phyloP scores from a whole-genome alignment of 2,888 invertebrate genomes.

The Ganaspis brasiliensis region DNA sequence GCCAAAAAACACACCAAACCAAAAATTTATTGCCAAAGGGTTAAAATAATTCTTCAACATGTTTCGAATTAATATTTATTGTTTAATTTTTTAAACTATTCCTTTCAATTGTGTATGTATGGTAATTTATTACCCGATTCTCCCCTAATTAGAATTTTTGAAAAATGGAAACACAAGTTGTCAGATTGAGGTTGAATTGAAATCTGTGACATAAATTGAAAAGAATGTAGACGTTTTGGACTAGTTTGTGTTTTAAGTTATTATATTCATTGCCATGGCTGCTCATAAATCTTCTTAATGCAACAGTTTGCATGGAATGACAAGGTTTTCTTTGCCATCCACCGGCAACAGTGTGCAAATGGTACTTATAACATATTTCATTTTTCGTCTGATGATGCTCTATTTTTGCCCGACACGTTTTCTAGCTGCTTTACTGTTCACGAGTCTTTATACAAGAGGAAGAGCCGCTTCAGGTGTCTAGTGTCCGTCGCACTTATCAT shows the following conservation, averaged over 20 bases:
- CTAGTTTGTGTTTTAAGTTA: background rate
- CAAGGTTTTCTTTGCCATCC: slow-evolving; percentile 45
- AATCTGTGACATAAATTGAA: background rate
- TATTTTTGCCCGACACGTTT: slow-evolving; percentile 76
- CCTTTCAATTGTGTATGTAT: too few species aligned
- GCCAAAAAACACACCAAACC: too few species aligned
- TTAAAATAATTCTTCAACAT: too few species aligned
- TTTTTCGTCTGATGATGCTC: slow-evolving; percentile 76
- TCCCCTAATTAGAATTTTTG: too few species aligned
- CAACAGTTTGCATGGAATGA: slow-evolving; percentile 65
- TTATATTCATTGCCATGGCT: slow-evolving; percentile 12
- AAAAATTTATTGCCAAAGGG: too few species aligned
- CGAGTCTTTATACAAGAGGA: slow-evolving; percentile 77
- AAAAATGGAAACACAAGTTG: too few species aligned
- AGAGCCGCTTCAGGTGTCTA: slow-evolving; percentile 76
- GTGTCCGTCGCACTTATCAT: slow-evolving; percentile 73
- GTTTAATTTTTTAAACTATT: too few species aligned
- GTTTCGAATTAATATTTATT: too few species aligned
- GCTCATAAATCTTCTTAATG: slow-evolving; percentile 58
- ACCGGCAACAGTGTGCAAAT: background rate
- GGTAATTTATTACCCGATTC: too few species aligned
- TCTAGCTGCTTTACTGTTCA: slow-evolving; percentile 78
- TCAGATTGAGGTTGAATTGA: too few species aligned
- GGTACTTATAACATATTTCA: slow-evolving; percentile 80
- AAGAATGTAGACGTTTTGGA: background rate